A percentile compares a stretch with the other conserved stretches of the same genome.
phyloP scores from a whole-genome alignment of 2,888 invertebrate genomes.

The Laothoe populi region DNA sequence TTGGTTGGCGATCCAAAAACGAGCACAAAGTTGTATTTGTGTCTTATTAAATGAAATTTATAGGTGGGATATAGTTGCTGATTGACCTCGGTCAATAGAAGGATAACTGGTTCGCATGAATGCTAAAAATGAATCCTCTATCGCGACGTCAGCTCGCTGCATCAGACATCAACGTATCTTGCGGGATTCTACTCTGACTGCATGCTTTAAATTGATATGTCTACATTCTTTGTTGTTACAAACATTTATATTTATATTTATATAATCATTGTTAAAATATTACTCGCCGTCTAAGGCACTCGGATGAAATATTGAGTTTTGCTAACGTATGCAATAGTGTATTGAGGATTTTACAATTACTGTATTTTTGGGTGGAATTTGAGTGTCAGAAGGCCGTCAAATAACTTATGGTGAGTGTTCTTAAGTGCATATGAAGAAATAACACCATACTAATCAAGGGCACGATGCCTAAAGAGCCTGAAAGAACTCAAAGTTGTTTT shows the following conservation, averaged over 20 bases:
- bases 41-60: constrained; percentile 85
- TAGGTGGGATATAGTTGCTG: constrained; percentile 80
- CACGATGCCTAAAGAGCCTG: too few species aligned
- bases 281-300: too few species aligned
- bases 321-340: too few species aligned
- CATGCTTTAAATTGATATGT: constrained; percentile 21
- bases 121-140: constrained; percentile 63
- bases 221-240: constrained; percentile 6
- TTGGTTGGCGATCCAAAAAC: constrained; percentile 78
- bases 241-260: neutral
- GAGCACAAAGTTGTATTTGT: constrained; percentile 78
- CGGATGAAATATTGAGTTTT: too few species aligned
- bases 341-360: too few species aligned
- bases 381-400: too few species aligned
- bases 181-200: neutral
- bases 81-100: constrained; percentile 81
- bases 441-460: too few species aligned
- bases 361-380: too few species aligned
- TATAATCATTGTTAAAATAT: too few species aligned
- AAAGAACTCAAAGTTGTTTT: too few species aligned
- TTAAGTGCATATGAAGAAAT: too few species aligned
- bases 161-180: neutral
- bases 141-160: neutral
- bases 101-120: constrained; percentile 69
- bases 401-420: too few species aligned